These are phyloP conservation scores for Palaemon carinicauda DNA, from an alignment of 1,140 invertebrate genomes.

Conservation along the genomic window DNA sequence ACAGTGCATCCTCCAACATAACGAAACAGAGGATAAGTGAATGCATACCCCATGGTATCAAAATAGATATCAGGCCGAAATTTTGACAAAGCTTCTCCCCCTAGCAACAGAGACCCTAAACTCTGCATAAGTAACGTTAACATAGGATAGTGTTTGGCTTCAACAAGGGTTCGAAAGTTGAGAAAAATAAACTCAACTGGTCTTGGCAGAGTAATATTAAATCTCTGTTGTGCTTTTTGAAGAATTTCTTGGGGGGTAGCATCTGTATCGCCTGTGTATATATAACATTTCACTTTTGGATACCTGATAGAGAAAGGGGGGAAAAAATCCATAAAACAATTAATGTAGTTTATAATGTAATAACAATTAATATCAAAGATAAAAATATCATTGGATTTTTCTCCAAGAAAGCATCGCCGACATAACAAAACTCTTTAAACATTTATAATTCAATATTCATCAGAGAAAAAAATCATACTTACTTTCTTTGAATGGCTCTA, in stretches of 20 bases:
- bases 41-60: constrained; percentile 96
- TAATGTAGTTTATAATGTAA: too few relatives aligned
- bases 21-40: constrained; percentile 89
- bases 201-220: constrained; percentile 78
- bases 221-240: constrained; percentile 77
- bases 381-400: too few relatives aligned
- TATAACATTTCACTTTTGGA: constrained; percentile 75
- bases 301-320: constrained; percentile 71
- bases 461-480: constrained; percentile 62
- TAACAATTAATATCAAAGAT: too few relatives aligned
- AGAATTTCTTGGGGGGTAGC: constrained; percentile 79
- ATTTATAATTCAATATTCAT: too few relatives aligned
- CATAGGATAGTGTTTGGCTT: constrained; percentile 85
- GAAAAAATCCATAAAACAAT: neutral
- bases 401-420: too few relatives aligned
- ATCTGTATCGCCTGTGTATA: constrained; percentile 90
- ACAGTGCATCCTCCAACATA: constrained; percentile 80
- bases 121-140: constrained; percentile 96
- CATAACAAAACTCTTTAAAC: too few relatives aligned
- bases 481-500: constrained; percentile 81
- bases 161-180: constrained; percentile 77
- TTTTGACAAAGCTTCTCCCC: constrained; percentile 84
- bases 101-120: constrained; percentile 86
- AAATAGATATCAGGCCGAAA: constrained; percentile 80
- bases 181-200: constrained; percentile 83